Evolutionary conservation across 2,888 invertebrate species (phyloP), one percentile per base, ranked within the genome.

Genomic region (Beris morrisii): DNA sequence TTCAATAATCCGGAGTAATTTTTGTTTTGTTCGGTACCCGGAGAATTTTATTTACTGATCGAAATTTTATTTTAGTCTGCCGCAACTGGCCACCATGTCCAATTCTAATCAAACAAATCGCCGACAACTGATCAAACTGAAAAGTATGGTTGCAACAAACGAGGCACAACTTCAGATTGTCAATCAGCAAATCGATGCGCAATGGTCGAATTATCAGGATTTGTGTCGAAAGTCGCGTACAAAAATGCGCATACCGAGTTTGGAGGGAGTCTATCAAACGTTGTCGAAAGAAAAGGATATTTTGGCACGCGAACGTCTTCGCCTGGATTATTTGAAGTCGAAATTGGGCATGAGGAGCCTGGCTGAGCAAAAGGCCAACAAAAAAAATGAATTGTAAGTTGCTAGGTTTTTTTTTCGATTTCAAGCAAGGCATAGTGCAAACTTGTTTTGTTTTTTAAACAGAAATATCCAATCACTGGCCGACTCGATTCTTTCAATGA

Each of bases 221-320:
- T 78, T 85, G 52, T 81, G 78, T 65, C 83, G 78, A 64, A 82
- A 81, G 73, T 74, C 77, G 1, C 76, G 74, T 63, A 73, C 74
- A 1, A 75, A 76, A 66, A 77, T 79, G 75, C 75, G 78, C 68
- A 75, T 78, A 61, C 92, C 92, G 0, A 87, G 87, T 38, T 80
- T 91, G 72, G 92, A 93, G 74, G 86, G 87, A 38, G 86, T 93
- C 7, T 94, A 92, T 79, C 90, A 92, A 74, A 88, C 90, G 0
- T 82, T 94, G 74, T 87, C 90, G 32, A 87, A 86, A 68, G 89
- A 93, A 70, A 88, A 87, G 71, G 89, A 89, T 88, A 67, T 81
- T 88, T 30, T 81, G 81, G 68, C 84, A 83, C 64, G 89, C 87
- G 75, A 85, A 83, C 78, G 85, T 76, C 55, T 83, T 75, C 72